A percentile compares a stretch with the other conserved stretches of the same genome.
Conservation (phyloP, 2,797 vertebrate genomes). For the Peromyscus eremicus region DNA sequence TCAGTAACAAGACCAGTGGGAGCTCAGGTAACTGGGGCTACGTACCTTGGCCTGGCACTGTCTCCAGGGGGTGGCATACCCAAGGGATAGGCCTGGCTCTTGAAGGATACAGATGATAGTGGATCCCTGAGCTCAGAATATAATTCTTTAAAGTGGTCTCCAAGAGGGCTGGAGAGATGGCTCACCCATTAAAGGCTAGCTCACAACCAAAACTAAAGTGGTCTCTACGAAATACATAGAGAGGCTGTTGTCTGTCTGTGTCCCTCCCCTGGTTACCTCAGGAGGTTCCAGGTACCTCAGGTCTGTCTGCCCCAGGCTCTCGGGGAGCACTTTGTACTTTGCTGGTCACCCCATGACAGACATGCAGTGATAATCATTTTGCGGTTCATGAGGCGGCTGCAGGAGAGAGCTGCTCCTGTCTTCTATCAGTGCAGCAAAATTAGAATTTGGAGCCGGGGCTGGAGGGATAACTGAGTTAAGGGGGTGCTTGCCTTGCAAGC, state of each 20-base stretch:
- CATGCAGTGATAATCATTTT: neutral
- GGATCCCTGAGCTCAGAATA: neutral
- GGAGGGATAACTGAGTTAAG: neutral
- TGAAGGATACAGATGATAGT: neutral
- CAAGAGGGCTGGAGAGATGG: neutral
- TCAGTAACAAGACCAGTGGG: slow-evolving; percentile 59
- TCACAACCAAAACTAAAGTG: neutral
- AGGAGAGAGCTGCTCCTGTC: neutral
- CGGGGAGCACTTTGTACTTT: neutral
- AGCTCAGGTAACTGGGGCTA: slow-evolving; percentile 31
- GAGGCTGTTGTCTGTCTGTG: neutral
- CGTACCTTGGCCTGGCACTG: neutral
- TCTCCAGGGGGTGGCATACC: neutral
- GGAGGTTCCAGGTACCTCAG: neutral
- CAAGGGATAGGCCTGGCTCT: neutral
- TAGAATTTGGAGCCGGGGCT: neutral
- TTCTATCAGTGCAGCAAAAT: neutral
- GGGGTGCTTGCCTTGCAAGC: neutral
- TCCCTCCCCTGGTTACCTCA: neutral
- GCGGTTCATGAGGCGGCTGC: neutral
- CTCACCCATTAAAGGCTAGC: neutral
- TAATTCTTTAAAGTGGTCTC: neutral
- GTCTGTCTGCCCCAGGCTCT: fast-evolving
- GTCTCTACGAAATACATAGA: neutral
- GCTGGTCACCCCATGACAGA: neutral